Evolutionary conservation across 2,113 vertebrate genomes (phyloP), one percentile per base, ranked within the genome.

Genomic region (Cettia cetti): DNA sequence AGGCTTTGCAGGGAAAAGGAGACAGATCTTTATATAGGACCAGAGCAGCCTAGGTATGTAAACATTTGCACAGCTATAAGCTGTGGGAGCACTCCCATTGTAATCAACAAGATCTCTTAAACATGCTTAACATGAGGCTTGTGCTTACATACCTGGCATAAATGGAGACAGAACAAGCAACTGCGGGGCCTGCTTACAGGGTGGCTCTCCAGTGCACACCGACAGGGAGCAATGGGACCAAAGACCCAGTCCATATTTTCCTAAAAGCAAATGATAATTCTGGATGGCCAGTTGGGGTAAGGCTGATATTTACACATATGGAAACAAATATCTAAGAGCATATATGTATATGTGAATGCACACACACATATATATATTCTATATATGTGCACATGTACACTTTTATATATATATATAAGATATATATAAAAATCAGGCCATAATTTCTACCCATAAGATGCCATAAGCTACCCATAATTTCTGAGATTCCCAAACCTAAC

Each of bases 101-200:
- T 90, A 95, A 97, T 94, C 95, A 96, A 88, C 79, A 50, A 37
- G 75, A 93, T 93, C 92, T 95, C 78, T 93, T 80, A 86, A 88
- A 93, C 94, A 93, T 2, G 69, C 59, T 91, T 68, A 93, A 90
- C 49, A 5, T 60, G 76, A 86, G 64, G 71, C 64, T 90, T 77
- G 9, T 90, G 93, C 94, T 96, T 88, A 96, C 91, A 95, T 88
- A 95, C 87, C 96, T 94, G 84, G 90, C 94, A 86, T 61, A 94
- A 92, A 80, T 6, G 68, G 85, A 93, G 76, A 74, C 54, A 94
- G 92, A 93, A 60, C 37, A 47, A 91, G 79, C 22, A 86, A 35
- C 28, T 0, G 3, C 1, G 44, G 76, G 93, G 92, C 75, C 90
- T 22, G 75, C 63, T 63, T 13, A 30, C 20, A 35, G 87, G 94